Conservation (phyloP, 2,888 invertebrate species). For the Tetropium fuscum region DNA sequence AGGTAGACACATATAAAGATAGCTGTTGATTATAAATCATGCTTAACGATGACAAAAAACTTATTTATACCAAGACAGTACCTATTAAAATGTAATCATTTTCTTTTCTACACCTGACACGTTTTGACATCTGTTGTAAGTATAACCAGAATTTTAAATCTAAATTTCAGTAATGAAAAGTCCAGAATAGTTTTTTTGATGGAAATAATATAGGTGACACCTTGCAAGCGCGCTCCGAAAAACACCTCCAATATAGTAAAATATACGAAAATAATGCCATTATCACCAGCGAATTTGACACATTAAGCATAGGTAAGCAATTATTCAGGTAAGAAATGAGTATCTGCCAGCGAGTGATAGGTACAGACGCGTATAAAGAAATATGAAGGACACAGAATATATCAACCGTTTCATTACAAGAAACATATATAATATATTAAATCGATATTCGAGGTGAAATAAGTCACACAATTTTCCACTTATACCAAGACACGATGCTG, state of each 20-base stretch:
- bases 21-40: too few relatives aligned
- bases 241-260: conserved; percentile 8
- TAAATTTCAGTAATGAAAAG: conserved; percentile 12
- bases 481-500: too few relatives aligned
- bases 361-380: too few relatives aligned
- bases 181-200: conserved; percentile 9
- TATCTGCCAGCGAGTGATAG: not conserved
- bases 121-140: conserved; percentile 5
- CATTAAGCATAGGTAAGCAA: conserved; percentile 21
- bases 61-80: too few relatives aligned
- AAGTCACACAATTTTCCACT: too few relatives aligned
- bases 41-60: too few relatives aligned
- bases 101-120: not conserved
- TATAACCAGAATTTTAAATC: not conserved
- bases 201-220: conserved; percentile 22
- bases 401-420: too few relatives aligned
- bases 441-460: too few relatives aligned
- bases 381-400: too few relatives aligned
- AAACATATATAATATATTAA: too few relatives aligned
- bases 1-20: too few relatives aligned
- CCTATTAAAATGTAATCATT: conserved; percentile 3
- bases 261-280: conserved; percentile 18
- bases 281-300: conserved; percentile 15
- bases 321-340: not conserved
- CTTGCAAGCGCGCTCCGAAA: conserved; percentile 28